Percentiles rank a stretch among this genome's conserved stretches.
Conservation (phyloP, 2,888 invertebrate species). For the Boloria selene region DNA sequence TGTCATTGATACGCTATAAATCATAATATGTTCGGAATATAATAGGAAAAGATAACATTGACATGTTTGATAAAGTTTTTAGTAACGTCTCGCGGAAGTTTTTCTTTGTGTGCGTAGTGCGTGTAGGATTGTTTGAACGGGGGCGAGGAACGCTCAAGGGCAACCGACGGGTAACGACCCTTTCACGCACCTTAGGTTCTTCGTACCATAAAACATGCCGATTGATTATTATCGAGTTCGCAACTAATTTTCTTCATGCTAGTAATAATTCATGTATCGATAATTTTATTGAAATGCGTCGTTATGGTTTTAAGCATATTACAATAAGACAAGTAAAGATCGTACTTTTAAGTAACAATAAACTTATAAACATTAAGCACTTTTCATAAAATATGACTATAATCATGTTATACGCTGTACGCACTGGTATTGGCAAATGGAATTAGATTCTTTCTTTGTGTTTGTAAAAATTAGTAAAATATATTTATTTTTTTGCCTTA, state of each 20-base stretch:
- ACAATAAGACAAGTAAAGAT: too few relatives aligned
- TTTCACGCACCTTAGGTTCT: slow-evolving; percentile 45
- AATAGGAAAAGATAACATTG: slow-evolving; percentile 25
- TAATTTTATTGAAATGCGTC: neutral
- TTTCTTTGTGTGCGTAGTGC: slow-evolving; percentile 45
- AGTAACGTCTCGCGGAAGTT: slow-evolving; percentile 55
- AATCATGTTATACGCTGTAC: too few relatives aligned
- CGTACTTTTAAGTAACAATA: too few relatives aligned
- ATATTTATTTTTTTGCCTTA: too few relatives aligned
- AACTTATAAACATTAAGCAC: too few relatives aligned
- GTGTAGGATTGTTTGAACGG: slow-evolving; percentile 46
- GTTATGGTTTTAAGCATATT: too few relatives aligned
- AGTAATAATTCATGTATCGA: neutral
- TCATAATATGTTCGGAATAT: slow-evolving; percentile 8
- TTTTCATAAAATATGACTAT: too few relatives aligned
- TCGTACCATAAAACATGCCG: slow-evolving; percentile 25
- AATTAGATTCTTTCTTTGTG: too few relatives aligned
- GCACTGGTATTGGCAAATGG: too few relatives aligned
- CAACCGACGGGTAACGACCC: slow-evolving; percentile 71
- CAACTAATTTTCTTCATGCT: neutral
- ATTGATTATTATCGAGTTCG: slow-evolving; percentile 7
- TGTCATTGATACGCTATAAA: neutral
- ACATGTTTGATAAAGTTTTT: slow-evolving; percentile 56
- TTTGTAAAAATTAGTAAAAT: too few relatives aligned
- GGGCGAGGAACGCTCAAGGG: slow-evolving; percentile 77